Evolutionary conservation across 2,797 vertebrate genomes (phyloP), one percentile per base, ranked within the genome.

Genomic region (Tolypeutes matacus): DNA sequence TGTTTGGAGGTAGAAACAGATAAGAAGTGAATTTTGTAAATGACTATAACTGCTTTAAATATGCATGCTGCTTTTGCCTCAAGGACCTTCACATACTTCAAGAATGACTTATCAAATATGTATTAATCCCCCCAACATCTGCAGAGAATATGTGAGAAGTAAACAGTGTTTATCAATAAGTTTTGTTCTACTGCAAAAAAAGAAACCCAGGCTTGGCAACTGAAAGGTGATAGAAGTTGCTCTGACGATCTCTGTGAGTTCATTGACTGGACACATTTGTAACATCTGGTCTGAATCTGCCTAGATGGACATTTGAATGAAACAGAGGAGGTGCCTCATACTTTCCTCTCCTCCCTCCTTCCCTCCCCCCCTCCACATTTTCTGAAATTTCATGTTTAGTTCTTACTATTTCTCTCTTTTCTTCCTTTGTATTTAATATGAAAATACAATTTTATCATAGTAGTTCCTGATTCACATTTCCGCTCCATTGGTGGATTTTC

Each of bases 401-500:
- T 89, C 58, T 91, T 67, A 39, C 51, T 73, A 93, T 95, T 72
- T n/a, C 84, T 86, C 11, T 15, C 82, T 94, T 65, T 95, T 39
- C 87, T 81, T 96, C n/a, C 62, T 93, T 95, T 95, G 58, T 88
- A 58, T 18, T 95, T 97, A 96, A 89, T n/a, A n/a, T n/a, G n/a
- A n/a, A 97, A 96, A 96, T 69, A 89, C 80, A 89, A 18, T 97
- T 96, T 97, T 23, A 81, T 91, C 89, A 29, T 49, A 76, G 85
- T 62, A 42, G 75, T 84, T 91, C 62, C 93, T 89, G 94, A 97
- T 97, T 97, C 97, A 96, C 96, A 96, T 97, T 96, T 96, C 95
- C 93, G 86, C 96, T 92, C 90, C 39, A 7, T 39, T 39, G 39
- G 39, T 39, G 39, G 39, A 39, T 39, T 39, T 39, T 39, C 7